Evolutionary conservation across 2,113 vertebrate genomes (phyloP), one percentile per base, ranked within the genome.

Genomic region (Myiozetetes cayanensis): DNA sequence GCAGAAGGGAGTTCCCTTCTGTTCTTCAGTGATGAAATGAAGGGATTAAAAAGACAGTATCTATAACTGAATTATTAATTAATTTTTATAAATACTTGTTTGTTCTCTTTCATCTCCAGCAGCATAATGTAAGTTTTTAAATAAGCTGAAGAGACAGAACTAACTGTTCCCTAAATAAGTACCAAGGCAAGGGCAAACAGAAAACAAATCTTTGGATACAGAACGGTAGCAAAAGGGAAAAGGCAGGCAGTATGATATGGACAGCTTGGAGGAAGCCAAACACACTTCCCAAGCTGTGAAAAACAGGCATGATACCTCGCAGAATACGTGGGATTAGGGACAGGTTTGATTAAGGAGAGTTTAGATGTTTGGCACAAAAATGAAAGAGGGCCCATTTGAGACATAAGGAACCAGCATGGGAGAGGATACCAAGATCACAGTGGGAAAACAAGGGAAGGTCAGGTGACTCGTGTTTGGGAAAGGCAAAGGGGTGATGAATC

Each of bases 371-470:
- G 94, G 84, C 95, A 92, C 52, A 68, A 52, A 49, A 78, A 52
- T 27, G 37, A 30, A 72, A 50, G 23, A 21, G 41, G 74, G n/a
- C 56, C n/a, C 86, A 72, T 39, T 67, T 70, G 70, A 81, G 70
- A 56, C 93, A 93, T 85, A 93, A 96, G 93, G 95, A 90, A 17
- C 6, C 94, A 96, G 94, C 94, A 89, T 89, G 93, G 61, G 86
- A 91, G 93, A 96, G 95, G 87, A 95, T 94, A 14, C 65, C 1
- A 31, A 78, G 61, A 79, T 93, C 90, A 73, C 87, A 96, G 87
- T 49, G 50, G 85, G 95, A 76, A 87, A 87, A 56, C 52, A 89
- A 44, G 31, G 23, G 67, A 55, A 63, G 49, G 47, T 10, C 92
- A 89, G 8, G 44, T 89, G 77, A 71, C 30, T 65, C 47, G 39